Conservation (phyloP, 1,140 invertebrate species). For the Neotoxoptera formosana region DNA sequence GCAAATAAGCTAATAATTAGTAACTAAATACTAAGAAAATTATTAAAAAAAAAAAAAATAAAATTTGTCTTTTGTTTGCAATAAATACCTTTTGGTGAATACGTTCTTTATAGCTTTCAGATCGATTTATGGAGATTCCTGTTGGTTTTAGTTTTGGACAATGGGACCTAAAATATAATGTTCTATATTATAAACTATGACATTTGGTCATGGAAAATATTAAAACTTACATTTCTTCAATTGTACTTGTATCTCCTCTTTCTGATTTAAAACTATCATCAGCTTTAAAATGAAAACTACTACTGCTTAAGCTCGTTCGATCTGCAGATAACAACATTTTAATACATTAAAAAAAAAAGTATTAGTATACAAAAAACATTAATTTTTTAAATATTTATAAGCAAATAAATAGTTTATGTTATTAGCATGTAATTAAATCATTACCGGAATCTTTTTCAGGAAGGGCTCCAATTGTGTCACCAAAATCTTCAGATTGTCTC, state of each 20-base stretch:
- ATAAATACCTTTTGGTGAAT: conserved; percentile 68
- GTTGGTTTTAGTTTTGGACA: conserved; percentile 62
- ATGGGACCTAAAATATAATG: conserved; percentile 59
- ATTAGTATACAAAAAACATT: neutral
- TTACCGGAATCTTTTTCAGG: conserved; percentile 44
- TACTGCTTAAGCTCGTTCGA: conserved; percentile 44
- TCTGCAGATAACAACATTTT: neutral
- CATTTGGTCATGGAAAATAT: neutral
- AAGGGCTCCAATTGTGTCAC: neutral
- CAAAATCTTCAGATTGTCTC: conserved; percentile 31
- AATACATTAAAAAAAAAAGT: neutral
- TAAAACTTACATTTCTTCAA: conserved; percentile 46
- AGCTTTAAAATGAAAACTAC: neutral
- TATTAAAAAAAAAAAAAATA: neutral
- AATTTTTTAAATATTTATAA: neutral
- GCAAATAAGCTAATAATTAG: too few species aligned
- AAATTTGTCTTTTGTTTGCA: neutral
- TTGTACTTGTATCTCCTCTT: conserved; percentile 12
- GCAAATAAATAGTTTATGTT: neutral
- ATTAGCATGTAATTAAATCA: neutral
- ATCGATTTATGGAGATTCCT: conserved; percentile 69
- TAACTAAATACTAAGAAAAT: neutral
- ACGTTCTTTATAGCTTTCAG: conserved; percentile 71
- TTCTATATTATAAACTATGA: conserved; percentile 46
- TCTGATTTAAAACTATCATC: conserved; percentile 43